phyloP scores from a whole-genome alignment of 2,113 vertebrate species.

The Neogobius melanostomus region DNA sequence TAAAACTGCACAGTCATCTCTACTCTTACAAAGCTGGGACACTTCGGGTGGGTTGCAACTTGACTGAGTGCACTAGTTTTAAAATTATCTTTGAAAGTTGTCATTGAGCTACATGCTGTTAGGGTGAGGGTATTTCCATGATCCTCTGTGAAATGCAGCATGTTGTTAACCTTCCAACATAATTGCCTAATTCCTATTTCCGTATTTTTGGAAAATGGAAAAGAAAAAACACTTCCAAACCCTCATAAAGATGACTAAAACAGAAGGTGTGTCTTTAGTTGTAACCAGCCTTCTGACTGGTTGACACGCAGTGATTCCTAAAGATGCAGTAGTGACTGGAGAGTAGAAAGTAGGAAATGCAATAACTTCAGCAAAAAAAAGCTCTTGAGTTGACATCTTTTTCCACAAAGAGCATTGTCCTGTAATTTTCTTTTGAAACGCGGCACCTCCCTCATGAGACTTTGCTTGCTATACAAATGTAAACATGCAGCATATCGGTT shows the following conservation, averaged over 20 bases:
- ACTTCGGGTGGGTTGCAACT: background rate
- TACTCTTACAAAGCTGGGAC: conserved; percentile 48
- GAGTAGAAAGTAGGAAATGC: background rate
- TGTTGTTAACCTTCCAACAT: background rate
- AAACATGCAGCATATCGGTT: conserved; percentile 14
- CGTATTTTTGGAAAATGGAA: too few relatives aligned
- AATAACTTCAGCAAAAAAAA: background rate
- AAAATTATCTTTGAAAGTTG: background rate
- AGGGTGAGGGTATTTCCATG: background rate
- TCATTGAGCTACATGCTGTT: background rate
- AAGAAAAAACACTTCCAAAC: too few relatives aligned
- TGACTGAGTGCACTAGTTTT: background rate
- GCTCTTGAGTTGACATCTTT: background rate
- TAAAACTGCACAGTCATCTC: conserved; percentile 63
- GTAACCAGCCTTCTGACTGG: too few relatives aligned
- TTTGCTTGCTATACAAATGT: conserved; percentile 10
- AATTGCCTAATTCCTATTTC: too few relatives aligned
- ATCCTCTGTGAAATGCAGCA: background rate
- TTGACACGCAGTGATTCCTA: background rate
- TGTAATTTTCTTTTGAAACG: conserved; percentile 16
- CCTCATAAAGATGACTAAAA: too few relatives aligned
- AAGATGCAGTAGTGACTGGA: background rate
- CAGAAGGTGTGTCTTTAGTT: background rate
- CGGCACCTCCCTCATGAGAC: conserved; percentile 4
- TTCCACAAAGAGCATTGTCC: background rate